Evolutionary conservation across 2,888 invertebrate species (phyloP).

Genomic region (Protophormia terraenovae): DNA sequence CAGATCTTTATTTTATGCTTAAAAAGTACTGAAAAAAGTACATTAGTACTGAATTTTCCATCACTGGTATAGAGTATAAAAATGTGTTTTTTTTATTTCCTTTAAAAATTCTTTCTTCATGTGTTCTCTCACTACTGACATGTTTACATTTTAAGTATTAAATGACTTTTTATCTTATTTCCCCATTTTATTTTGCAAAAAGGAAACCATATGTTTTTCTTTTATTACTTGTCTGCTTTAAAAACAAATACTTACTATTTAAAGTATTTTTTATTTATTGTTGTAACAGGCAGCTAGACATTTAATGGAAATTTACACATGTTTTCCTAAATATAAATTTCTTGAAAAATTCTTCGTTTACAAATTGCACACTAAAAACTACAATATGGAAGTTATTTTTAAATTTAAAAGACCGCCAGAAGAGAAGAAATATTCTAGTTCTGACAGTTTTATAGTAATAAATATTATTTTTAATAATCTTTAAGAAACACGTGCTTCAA

Average conservation of each 20-base stretch:
- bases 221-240: neutral
- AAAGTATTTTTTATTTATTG: neutral
- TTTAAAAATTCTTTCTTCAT: too few relatives aligned
- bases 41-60: too few relatives aligned
- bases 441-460: neutral
- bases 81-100: too few relatives aligned
- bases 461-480: neutral
- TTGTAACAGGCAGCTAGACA: slow-evolving; percentile 2
- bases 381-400: slow-evolving; percentile 3
- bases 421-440: neutral
- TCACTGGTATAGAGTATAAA: too few relatives aligned
- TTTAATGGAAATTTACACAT: slow-evolving; percentile 14
- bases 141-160: too few relatives aligned
- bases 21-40: too few relatives aligned
- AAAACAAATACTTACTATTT: neutral
- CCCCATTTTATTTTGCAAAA: slow-evolving; percentile 4
- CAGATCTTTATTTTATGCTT: too few relatives aligned
- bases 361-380: neutral
- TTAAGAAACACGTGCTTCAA: neutral
- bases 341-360: neutral
- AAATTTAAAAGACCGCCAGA: neutral
- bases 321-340: neutral
- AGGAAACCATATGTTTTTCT: slow-evolving; percentile 25
- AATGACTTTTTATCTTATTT: too few relatives aligned
- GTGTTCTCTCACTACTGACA: too few relatives aligned